These are phyloP conservation scores for Chaenogobius annularis DNA, from an alignment of 2,113 vertebrate species.

Conservation along the genomic window DNA sequence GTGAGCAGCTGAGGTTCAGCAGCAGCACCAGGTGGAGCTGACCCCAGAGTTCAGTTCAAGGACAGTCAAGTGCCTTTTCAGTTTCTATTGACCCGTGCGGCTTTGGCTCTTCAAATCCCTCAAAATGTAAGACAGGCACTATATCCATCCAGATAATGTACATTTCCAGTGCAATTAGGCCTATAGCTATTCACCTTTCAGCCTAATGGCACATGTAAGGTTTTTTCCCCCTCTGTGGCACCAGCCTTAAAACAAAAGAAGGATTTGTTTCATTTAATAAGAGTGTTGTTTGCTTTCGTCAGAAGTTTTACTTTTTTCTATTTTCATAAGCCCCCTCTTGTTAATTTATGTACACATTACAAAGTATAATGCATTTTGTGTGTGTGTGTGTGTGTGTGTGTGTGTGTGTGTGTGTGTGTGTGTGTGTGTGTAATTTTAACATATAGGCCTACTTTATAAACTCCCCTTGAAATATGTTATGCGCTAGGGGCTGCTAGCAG, in stretches of 20 bases:
- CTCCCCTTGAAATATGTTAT: not conserved
- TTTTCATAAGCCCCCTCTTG: no score
- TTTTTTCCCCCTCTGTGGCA: not conserved
- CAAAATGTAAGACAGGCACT: not conserved
- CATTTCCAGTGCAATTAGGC: not conserved
- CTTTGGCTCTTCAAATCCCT: not conserved
- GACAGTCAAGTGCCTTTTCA: not conserved
- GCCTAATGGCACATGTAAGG: not conserved
- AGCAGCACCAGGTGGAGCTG: slow-evolving; percentile 4
- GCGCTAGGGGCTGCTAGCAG: not conserved
- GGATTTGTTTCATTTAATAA: not conserved
- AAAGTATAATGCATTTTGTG: not conserved
- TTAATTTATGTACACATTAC: not conserved
- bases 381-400: no score
- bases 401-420: no score
- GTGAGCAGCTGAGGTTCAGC: not conserved
- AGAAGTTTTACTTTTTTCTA: not conserved
- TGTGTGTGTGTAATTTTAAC: no score
- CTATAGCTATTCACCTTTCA: not conserved
- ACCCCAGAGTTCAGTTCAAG: slow-evolving; percentile 21
- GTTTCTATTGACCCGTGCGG: slow-evolving; percentile 6
- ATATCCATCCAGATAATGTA: not conserved
- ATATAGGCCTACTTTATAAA: not conserved
- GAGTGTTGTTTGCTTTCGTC: not conserved
- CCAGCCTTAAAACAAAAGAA: not conserved